Conservation (phyloP, 2,113 vertebrate genomes). For the Globicephala melas region DNA sequence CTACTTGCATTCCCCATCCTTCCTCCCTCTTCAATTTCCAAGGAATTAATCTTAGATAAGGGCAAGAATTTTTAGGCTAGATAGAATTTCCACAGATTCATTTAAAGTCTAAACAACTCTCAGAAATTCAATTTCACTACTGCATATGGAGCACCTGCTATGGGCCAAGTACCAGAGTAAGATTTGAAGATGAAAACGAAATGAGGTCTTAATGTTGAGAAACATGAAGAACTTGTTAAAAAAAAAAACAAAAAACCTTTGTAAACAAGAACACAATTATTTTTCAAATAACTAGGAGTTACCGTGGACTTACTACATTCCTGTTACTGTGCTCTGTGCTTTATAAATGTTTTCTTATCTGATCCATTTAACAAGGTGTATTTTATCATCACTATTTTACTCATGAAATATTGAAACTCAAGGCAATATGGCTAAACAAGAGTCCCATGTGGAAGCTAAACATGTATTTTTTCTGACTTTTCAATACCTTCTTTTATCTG, state of each 20-base stretch:
- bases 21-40: constrained; percentile 23
- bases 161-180: neutral
- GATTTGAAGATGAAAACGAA: neutral
- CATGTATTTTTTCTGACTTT: neutral
- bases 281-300: neutral
- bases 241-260: neutral
- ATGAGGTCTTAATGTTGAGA: neutral
- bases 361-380: neutral
- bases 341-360: neutral
- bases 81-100: constrained; percentile 18
- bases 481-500: neutral
- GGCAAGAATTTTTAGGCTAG: neutral
- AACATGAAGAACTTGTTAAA: neutral
- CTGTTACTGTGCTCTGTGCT: neutral
- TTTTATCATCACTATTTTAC: neutral
- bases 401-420: neutral
- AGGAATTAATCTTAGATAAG: constrained; percentile 61
- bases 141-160: neutral
- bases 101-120: constrained; percentile 41
- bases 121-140: constrained; percentile 39
- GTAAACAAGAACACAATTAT: neutral
- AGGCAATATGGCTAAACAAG: neutral
- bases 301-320: neutral
- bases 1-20: neutral
- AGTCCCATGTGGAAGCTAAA: neutral